Evolutionary conservation across 1,140 invertebrate species (phyloP).

Genomic region (Cyrtorhinus lividipennis): DNA sequence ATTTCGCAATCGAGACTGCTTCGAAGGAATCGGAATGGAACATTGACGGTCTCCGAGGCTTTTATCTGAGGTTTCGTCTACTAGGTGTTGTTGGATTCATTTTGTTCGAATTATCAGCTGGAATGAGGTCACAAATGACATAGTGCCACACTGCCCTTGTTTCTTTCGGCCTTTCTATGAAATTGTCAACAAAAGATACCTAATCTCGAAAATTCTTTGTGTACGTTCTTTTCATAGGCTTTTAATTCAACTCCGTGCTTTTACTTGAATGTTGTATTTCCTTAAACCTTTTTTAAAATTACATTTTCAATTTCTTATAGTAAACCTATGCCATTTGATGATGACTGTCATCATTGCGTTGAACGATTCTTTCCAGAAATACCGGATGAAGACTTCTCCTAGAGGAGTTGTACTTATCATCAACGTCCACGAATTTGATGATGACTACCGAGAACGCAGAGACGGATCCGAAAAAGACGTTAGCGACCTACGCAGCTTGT

Average conservation of each 20-base stretch:
- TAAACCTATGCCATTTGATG: neutral
- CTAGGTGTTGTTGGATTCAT: no score
- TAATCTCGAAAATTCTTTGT: neutral
- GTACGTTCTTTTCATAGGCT: neutral
- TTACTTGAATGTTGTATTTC: neutral
- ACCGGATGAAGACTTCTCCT: neutral
- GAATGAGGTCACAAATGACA: no score
- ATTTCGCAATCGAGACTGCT: neutral
- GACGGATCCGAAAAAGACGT: neutral
- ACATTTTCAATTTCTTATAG: no score
- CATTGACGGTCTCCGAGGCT: no score
- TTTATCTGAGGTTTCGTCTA: no score
- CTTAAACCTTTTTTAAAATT: no score
- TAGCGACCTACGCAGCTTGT: neutral
- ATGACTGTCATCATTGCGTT: neutral
- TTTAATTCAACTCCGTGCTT: neutral
- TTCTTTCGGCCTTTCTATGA: no score
- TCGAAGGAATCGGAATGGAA: no score
- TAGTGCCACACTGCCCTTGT: no score
- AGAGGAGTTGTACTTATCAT: neutral
- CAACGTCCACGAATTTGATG: neutral
- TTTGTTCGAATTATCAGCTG: no score
- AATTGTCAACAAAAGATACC: neutral
- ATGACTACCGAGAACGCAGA: neutral
- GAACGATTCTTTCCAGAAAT: neutral